These are phyloP conservation scores for Catharus ustulatus DNA, from an alignment of 2,797 vertebrate species.

Conservation along the genomic window DNA sequence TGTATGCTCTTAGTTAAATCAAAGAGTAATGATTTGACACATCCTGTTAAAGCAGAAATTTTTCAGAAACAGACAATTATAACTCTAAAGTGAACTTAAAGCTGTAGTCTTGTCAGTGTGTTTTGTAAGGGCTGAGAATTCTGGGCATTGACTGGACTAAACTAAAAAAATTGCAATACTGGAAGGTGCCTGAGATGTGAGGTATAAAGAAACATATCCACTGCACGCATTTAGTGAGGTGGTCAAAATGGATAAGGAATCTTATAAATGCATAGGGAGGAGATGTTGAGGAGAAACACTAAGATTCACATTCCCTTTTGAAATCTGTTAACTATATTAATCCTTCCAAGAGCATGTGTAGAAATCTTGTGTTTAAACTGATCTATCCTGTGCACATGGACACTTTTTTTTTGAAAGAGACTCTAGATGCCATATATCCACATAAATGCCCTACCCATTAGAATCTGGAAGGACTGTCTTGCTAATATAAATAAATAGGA, in stretches of 20 bases:
- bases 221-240: not conserved
- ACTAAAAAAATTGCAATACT: not conserved
- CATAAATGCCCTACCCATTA: not conserved
- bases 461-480: not conserved
- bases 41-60: not conserved
- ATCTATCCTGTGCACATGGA: not conserved
- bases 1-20: not conserved
- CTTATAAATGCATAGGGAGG: not conserved
- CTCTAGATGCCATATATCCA: not conserved
- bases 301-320: not conserved
- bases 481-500: not conserved
- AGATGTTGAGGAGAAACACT: not conserved
- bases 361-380: not conserved
- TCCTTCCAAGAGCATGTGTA: not conserved
- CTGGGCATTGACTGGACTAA: not conserved
- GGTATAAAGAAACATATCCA: not conserved
- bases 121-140: not conserved
- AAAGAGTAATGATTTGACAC: not conserved
- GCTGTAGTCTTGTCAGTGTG: not conserved
- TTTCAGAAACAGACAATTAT: not conserved
- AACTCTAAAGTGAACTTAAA: not conserved
- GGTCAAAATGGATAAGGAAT: not conserved
- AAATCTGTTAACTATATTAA: not conserved
- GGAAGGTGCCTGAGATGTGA: not conserved
- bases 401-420: not conserved